Base-by-base conservation (phyloP, 2,888 invertebrate genomes). In the Ochropleura leucogaster region DNA sequence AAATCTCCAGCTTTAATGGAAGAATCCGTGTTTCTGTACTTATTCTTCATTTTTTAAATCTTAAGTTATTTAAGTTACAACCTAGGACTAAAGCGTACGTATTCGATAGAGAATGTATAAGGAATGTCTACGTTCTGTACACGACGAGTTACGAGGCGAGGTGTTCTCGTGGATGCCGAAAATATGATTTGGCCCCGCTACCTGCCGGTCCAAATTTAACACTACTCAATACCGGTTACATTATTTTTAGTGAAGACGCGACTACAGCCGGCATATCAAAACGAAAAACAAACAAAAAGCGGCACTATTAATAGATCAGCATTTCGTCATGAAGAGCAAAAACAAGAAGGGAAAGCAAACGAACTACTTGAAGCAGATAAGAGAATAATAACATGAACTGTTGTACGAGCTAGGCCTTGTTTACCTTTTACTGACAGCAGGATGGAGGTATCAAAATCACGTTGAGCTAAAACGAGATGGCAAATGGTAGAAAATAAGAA, bases 1-100 rank as follows among this genome's bases (percentile, higher is more conserved):
- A 98, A 94, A 87, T 97, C 97, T 44, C 98, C 98, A 46, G 97
- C 95, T 91, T 97, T 97, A 74, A 97, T 95, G 30, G 90, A 89
- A 42, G 94, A 93, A 84, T 93, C 89, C 9, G 92, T 92, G 83
- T 93, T 94, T 64, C 92, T 92, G 85, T 90, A 93, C 68, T 94
- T 95, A 92, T 96, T 97, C 85, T 94, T 96, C 95, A 97, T 97
- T 72, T 84, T 88, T 84, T 66, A 81, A 82, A 79, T 80, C 74
- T 76, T 69, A 83, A 68, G 67, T 76, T 72, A 82, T 82, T 76
- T 66, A 79, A 74, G 66, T 74, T 76, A 72, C 49, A 79, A 68
- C 75, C 74, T 87, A 82, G 73, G 77, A 79, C 81, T 87, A 86
- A 84, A 80, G 76, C 78, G 81, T 79, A 82, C 82, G 86, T 83